Evolutionary conservation across 2,888 invertebrate genomes (phyloP).

Genomic region (Mactromeris polynyma): DNA sequence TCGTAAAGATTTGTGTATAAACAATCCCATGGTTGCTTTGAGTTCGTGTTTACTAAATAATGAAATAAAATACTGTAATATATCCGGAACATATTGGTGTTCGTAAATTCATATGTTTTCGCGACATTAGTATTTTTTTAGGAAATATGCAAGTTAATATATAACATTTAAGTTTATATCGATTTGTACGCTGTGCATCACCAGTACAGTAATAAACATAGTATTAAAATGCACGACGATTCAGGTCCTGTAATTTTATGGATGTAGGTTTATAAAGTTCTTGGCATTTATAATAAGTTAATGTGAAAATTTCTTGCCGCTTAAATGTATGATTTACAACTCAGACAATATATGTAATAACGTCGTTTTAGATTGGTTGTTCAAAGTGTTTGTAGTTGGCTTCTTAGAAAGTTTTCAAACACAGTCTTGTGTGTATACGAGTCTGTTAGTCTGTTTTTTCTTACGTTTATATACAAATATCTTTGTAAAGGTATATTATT

Average conservation of each 20-base stretch:
- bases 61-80: not conserved
- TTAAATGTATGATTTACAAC: too few species aligned
- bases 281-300: too few species aligned
- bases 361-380: not conserved
- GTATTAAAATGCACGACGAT: too few species aligned
- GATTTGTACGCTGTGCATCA: too few species aligned
- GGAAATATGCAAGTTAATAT: too few species aligned
- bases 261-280: too few species aligned
- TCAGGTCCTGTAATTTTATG: too few species aligned
- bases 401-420: not conserved
- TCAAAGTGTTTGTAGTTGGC: not conserved
- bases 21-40: not conserved
- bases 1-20: not conserved
- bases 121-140: not conserved
- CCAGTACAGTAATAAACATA: too few species aligned
- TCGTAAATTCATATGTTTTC: not conserved
- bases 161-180: too few species aligned
- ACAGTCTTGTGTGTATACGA: not conserved
- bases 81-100: not conserved
- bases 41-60: not conserved
- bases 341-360: not conserved
- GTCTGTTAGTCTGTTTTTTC: not conserved
- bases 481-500: not conserved
- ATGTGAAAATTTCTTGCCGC: too few species aligned
- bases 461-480: too few species aligned